A percentile compares a stretch with the other conserved stretches of the same genome.
phyloP scores from a whole-genome alignment of 2,888 invertebrate genomes.

The Metallyticus violacea region DNA sequence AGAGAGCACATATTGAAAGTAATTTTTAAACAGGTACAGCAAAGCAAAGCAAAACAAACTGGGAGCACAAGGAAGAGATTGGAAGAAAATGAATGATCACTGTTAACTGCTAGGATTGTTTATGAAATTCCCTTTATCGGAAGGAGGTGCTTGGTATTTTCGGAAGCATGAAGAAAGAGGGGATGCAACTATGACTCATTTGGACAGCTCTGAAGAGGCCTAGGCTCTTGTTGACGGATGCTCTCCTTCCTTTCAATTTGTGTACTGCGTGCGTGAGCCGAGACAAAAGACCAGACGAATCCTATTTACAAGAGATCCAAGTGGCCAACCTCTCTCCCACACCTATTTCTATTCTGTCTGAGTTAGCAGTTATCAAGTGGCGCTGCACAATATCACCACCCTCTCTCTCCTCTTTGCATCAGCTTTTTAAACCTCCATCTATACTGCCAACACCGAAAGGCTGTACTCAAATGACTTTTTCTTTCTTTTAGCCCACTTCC shows the following conservation, averaged over 20 bases:
- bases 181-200: neutral
- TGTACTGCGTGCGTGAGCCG: constrained; percentile 8
- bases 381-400: neutral
- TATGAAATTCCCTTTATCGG: too few relatives aligned
- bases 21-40: too few relatives aligned
- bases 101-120: too few relatives aligned
- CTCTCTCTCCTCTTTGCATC: neutral
- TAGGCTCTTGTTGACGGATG: neutral
- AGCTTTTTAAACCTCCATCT: neutral
- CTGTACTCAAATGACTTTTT: neutral
- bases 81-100: too few relatives aligned
- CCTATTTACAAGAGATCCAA: constrained; percentile 24
- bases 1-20: too few relatives aligned
- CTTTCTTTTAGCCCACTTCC: neutral
- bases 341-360: constrained; percentile 18
- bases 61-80: too few relatives aligned
- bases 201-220: neutral
- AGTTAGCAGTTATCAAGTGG: constrained; percentile 28
- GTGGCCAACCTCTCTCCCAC: constrained; percentile 3
- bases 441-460: neutral
- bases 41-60: too few relatives aligned
- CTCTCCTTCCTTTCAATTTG: neutral
- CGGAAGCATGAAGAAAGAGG: neutral
- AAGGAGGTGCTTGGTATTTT: neutral
- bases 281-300: constrained; percentile 26